These are phyloP conservation scores for Argyra leucocephala DNA, from an alignment of 2,888 invertebrate genomes.

Conservation along the genomic window DNA sequence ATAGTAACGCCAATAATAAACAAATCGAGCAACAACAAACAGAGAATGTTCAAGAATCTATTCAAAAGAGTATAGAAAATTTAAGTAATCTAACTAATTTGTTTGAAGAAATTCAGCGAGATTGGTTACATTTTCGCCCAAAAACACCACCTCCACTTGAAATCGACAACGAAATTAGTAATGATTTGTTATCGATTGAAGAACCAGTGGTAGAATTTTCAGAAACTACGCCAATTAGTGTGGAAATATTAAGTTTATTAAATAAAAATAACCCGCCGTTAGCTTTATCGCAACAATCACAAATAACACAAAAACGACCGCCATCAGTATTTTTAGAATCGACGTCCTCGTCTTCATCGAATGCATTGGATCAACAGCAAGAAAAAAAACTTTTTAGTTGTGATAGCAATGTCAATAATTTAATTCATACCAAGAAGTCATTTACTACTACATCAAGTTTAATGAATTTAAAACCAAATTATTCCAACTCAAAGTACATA, in stretches of 20 bases:
- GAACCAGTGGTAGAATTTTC: slow-evolving; percentile 35
- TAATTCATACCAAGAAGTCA: slow-evolving; percentile 22
- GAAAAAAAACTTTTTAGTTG: slow-evolving; percentile 21
- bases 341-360: slow-evolving; percentile 14
- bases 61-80: not conserved
- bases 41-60: not conserved
- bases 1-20: not conserved
- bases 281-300: slow-evolving; percentile 18
- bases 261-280: slow-evolving; percentile 17
- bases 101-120: slow-evolving; percentile 37
- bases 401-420: slow-evolving; percentile 15
- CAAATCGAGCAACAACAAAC: not conserved
- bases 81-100: slow-evolving; percentile 34
- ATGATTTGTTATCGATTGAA: not conserved
- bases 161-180: slow-evolving; percentile 9
- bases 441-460: no score
- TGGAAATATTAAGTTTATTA: slow-evolving; percentile 36
- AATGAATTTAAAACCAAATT: no score
- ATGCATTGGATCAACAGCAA: slow-evolving; percentile 15
- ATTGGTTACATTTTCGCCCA: slow-evolving; percentile 43
- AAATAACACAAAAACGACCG: slow-evolving; percentile 19
- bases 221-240: slow-evolving; percentile 36
- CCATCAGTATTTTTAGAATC: slow-evolving; percentile 19
- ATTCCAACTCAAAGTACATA: no score
- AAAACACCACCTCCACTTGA: slow-evolving; percentile 35